phyloP scores from a whole-genome alignment of 2,113 vertebrate genomes.

The Bufo bufo region DNA sequence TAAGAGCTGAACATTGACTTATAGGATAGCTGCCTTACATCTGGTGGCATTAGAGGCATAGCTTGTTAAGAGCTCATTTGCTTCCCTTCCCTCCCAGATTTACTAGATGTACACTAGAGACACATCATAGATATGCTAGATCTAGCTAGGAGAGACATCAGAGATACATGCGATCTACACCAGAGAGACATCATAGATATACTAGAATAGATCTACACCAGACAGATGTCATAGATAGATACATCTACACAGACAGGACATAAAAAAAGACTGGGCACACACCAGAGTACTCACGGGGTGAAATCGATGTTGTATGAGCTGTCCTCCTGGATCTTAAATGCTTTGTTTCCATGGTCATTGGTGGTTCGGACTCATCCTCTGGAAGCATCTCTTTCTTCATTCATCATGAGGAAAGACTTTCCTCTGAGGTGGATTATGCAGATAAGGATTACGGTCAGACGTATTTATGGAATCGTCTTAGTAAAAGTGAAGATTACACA shows the following conservation, averaged over 20 bases:
- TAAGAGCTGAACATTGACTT: no score
- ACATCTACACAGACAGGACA: background rate
- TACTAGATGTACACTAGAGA: background rate
- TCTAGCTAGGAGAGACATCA: background rate
- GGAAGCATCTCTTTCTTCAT: no score
- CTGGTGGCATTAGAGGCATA: no score
- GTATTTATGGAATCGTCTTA: slow-evolving; percentile 29
- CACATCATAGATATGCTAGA: background rate
- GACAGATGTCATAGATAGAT: background rate
- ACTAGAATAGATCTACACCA: background rate
- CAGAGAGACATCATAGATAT: background rate
- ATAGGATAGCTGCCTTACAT: no score
- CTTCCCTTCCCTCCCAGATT: background rate
- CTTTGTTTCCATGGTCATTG: background rate
- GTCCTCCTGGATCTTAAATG: background rate
- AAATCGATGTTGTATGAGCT: no score
- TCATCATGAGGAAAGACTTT: background rate
- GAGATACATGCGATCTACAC: background rate
- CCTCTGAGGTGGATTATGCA: slow-evolving; percentile 5
- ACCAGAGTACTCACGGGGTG: background rate
- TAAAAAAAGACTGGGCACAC: background rate
- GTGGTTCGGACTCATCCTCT: background rate
- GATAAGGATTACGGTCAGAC: slow-evolving; percentile 36
- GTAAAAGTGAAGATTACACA: background rate
- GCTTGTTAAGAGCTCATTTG: no score